These are phyloP conservation scores for Leptinotarsa texana DNA, from an alignment of 1,140 invertebrate genomes.

Conservation along the genomic window DNA sequence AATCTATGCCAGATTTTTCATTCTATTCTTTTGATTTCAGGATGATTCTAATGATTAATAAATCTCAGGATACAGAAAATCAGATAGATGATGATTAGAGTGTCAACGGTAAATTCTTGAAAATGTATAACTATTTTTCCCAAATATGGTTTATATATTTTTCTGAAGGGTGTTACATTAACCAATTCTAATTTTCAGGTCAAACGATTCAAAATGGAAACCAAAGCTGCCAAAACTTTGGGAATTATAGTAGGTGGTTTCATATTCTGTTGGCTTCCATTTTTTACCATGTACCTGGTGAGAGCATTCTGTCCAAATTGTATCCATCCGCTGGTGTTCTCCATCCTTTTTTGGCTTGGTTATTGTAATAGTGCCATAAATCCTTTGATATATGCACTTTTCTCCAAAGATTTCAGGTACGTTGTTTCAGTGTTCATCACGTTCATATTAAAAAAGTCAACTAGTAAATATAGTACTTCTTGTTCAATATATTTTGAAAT, in stretches of 20 bases:
- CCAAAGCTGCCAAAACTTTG: constrained; percentile 91
- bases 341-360: constrained; percentile 93
- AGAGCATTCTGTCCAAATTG: constrained; percentile 81
- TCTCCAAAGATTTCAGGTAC: constrained; percentile 85
- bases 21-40: too few relatives aligned
- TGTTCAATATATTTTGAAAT: too few relatives aligned
- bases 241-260: constrained; percentile 94
- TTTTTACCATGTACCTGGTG: constrained; percentile 91
- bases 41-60: too few relatives aligned
- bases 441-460: too few relatives aligned
- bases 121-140: too few relatives aligned
- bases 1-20: too few relatives aligned
- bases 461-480: too few relatives aligned
- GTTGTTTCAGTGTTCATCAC: not conserved
- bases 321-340: constrained; percentile 81
- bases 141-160: too few relatives aligned
- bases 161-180: too few relatives aligned
- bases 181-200: constrained; percentile 57
- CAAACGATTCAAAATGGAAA: constrained; percentile 86
- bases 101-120: too few relatives aligned
- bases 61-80: too few relatives aligned
- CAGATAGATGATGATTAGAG: too few relatives aligned
- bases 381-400: constrained; percentile 89
- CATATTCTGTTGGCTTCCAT: constrained; percentile 91
- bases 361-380: constrained; percentile 96